Evolutionary conservation across 2,888 invertebrate species (phyloP).

Genomic region (Trisateles emortualis): DNA sequence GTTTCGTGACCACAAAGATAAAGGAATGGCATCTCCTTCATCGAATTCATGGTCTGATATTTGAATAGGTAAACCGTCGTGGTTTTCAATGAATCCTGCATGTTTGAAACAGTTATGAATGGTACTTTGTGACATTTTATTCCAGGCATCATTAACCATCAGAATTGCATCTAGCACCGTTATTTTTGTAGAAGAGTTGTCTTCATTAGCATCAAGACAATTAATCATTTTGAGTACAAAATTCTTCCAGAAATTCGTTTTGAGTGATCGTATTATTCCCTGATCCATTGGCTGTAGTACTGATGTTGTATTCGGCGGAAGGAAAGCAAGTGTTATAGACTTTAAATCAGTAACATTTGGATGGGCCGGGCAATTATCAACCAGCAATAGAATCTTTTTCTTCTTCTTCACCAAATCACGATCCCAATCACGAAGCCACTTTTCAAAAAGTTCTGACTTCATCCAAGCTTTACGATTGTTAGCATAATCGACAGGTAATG

Average conservation of each 20-base stretch:
- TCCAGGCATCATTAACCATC: slow-evolving; percentile 44
- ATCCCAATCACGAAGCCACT: neutral
- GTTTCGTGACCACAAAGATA: too few relatives aligned
- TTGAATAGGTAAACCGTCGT: too few relatives aligned
- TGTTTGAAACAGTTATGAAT: slow-evolving; percentile 37
- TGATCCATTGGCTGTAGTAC: slow-evolving; percentile 20
- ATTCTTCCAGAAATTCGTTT: slow-evolving; percentile 26
- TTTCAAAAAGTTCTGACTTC: neutral
- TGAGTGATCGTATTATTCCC: slow-evolving; percentile 24
- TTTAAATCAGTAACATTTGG: too few relatives aligned
- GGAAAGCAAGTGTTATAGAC: neutral
- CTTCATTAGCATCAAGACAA: slow-evolving; percentile 9
- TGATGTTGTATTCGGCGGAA: neutral
- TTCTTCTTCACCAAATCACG: neutral
- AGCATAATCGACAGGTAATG: neutral
- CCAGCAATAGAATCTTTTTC: neutral
- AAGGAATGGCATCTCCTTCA: too few relatives aligned
- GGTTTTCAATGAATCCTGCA: too few relatives aligned
- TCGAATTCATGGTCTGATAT: too few relatives aligned
- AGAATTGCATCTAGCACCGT: too few relatives aligned
- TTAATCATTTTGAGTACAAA: slow-evolving; percentile 47
- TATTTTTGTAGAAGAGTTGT: too few relatives aligned
- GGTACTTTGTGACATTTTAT: slow-evolving; percentile 19
- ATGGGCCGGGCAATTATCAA: neutral
- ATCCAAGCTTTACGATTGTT: neutral